Evolutionary conservation across 53 echinoderm and acorn worm genomes (phyloP).

Genomic region (Holothuria scabra): DNA sequence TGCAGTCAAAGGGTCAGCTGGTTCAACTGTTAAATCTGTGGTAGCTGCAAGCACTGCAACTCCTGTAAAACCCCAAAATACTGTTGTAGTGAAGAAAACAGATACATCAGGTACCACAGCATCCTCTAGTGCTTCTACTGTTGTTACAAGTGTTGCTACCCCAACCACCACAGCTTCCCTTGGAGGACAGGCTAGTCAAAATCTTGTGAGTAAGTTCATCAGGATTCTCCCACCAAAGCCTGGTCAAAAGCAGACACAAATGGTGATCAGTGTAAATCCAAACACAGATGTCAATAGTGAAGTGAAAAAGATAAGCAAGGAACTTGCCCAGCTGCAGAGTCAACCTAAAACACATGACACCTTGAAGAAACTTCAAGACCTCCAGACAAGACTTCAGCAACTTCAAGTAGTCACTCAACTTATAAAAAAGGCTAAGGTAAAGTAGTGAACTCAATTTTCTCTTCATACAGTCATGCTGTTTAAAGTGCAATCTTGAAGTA

Average conservation of each 20-base stretch:
- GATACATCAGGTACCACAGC: conserved; percentile 6
- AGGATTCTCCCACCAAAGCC: conserved; percentile 61
- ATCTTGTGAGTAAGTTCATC: conserved; percentile 43
- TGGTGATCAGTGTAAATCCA: conserved; percentile 80
- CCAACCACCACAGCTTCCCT: background rate
- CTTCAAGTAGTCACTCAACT: conserved; percentile 78
- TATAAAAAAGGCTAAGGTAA: conserved; percentile 75
- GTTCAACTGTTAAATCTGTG: background rate
- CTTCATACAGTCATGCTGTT: too few relatives aligned
- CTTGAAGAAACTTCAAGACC: conserved; percentile 79
- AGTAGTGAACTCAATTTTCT: background rate
- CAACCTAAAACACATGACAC: conserved; percentile 79
- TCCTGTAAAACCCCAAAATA: conserved; percentile 7
- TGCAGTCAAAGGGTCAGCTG: background rate
- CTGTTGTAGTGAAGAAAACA: conserved; percentile 12
- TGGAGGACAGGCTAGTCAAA: background rate
- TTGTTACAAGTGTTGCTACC: background rate
- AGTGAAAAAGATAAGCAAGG: conserved; percentile 57
- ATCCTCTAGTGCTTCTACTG: conserved; percentile 2
- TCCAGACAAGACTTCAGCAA: conserved; percentile 77
- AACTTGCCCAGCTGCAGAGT: conserved; percentile 74
- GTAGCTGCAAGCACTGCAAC: background rate
- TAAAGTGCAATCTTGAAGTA: too few relatives aligned
- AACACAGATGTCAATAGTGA: conserved; percentile 69
- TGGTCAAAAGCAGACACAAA: conserved; percentile 81